phyloP scores from a whole-genome alignment of 2,797 vertebrate species.

The Pipistrellus kuhlii region DNA sequence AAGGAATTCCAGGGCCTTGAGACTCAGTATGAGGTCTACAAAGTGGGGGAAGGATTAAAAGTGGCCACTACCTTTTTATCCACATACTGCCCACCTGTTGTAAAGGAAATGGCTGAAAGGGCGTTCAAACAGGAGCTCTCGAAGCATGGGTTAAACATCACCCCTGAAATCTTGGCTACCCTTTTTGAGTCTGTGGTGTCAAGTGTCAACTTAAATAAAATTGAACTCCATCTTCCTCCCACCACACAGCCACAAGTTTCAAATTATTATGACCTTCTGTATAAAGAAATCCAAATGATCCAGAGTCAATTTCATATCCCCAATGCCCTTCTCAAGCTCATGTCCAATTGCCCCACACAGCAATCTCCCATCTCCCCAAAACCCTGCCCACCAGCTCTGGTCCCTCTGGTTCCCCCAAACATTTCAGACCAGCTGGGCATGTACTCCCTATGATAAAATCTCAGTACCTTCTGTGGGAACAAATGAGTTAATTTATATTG shows the following conservation, averaged over 20 bases:
- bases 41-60: not conserved
- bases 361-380: rapidly evolving
- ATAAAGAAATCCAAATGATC: not conserved
- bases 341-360: not conserved
- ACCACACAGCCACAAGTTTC: not conserved
- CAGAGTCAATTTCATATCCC: not conserved
- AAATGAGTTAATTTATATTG: slow-evolving; percentile 7
- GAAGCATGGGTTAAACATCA: not conserved
- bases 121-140: not conserved
- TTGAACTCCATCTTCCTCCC: not conserved
- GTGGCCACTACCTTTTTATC: rapidly evolving
- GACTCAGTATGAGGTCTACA: not conserved
- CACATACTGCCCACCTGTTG: not conserved
- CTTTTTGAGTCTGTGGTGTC: not conserved
- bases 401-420: not conserved
- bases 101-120: not conserved
- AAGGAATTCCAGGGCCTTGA: not conserved
- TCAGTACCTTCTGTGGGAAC: not conserved
- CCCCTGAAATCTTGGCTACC: not conserved
- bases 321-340: not conserved
- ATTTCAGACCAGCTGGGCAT: not conserved
- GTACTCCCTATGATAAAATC: not conserved
- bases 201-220: not conserved
- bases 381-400: rapidly evolving
- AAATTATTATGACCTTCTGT: not conserved